phyloP scores from a whole-genome alignment of 2,888 invertebrate species.

The Nephrotoma guestfalica region DNA sequence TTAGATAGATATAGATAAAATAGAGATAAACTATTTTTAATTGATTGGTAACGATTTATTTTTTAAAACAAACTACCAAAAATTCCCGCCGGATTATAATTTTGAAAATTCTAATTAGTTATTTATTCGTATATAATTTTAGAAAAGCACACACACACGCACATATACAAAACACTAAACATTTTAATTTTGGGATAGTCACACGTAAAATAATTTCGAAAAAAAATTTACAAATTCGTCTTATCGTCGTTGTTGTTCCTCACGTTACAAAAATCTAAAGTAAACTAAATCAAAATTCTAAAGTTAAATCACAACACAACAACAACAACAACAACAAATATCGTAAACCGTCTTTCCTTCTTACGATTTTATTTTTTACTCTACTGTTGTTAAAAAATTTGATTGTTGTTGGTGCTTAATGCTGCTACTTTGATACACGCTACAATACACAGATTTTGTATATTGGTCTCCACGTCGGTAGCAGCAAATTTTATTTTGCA shows the following conservation, averaged over 20 bases:
- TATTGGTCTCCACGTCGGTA: neutral
- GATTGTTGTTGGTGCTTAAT: neutral
- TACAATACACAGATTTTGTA: neutral
- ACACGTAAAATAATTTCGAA: neutral
- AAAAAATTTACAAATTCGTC: neutral
- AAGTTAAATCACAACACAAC: neutral
- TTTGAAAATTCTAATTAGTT: neutral
- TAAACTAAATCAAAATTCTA: conserved; percentile 1
- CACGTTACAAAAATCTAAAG: conserved; percentile 1
- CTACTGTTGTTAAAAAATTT: neutral
- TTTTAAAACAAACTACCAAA: neutral
- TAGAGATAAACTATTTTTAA: neutral
- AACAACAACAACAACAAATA: neutral
- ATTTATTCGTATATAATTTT: neutral
- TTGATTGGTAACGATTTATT: neutral
- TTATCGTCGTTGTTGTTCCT: neutral
- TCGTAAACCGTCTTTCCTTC: neutral
- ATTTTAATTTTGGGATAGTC: neutral
- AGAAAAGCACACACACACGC: neutral
- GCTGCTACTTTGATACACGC: neutral
- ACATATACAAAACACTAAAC: neutral
- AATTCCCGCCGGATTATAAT: neutral
- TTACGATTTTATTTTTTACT: neutral
- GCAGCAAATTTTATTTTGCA: neutral
- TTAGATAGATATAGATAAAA: neutral